Evolutionary conservation across 2,113 vertebrate genomes (phyloP).

Genomic region (Lophius piscatorius): DNA sequence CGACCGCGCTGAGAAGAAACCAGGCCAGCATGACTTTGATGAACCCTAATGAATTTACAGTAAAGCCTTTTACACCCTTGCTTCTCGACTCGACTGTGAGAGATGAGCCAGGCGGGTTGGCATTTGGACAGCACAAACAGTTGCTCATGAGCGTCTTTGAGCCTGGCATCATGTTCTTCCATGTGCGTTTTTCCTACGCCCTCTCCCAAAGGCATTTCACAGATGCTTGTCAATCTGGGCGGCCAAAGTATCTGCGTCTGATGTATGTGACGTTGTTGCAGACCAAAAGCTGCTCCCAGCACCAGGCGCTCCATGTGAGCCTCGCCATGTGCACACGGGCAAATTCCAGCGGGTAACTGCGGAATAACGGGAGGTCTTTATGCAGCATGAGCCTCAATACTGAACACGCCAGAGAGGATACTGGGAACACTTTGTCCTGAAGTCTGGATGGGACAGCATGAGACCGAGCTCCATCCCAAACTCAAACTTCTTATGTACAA

Average conservation of each 20-base stretch:
- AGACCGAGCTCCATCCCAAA: not conserved
- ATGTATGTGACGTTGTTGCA: slow-evolving; percentile 12
- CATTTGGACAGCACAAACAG: slow-evolving; percentile 20
- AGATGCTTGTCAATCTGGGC: slow-evolving; percentile 47
- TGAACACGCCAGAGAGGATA: not conserved
- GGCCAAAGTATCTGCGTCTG: not conserved
- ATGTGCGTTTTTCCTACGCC: slow-evolving; percentile 31
- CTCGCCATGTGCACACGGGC: not conserved
- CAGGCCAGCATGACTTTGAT: slow-evolving; percentile 20
- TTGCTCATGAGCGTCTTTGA: slow-evolving; percentile 3
- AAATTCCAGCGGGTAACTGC: slow-evolving; percentile 7
- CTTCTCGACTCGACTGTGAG: slow-evolving; percentile 23
- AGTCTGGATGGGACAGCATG: slow-evolving; percentile 1
- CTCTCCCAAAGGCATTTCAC: slow-evolving; percentile 48
- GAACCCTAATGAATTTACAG: slow-evolving; percentile 24
- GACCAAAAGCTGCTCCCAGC: slow-evolving; percentile 16
- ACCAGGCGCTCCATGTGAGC: slow-evolving; percentile 27
- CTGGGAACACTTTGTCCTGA: too few relatives aligned
- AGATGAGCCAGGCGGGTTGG: slow-evolving; percentile 31
- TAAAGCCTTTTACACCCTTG: slow-evolving; percentile 4
- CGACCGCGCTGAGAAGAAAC: slow-evolving; percentile 5
- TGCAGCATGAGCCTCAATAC: not conserved
- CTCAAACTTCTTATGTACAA: slow-evolving; percentile 53
- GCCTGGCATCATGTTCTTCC: slow-evolving; percentile 12
- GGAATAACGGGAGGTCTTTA: too few relatives aligned